A percentile compares a stretch with the other conserved stretches of the same genome.
phyloP scores from a whole-genome alignment of 1,140 invertebrate species.

The Littorina saxatilis region DNA sequence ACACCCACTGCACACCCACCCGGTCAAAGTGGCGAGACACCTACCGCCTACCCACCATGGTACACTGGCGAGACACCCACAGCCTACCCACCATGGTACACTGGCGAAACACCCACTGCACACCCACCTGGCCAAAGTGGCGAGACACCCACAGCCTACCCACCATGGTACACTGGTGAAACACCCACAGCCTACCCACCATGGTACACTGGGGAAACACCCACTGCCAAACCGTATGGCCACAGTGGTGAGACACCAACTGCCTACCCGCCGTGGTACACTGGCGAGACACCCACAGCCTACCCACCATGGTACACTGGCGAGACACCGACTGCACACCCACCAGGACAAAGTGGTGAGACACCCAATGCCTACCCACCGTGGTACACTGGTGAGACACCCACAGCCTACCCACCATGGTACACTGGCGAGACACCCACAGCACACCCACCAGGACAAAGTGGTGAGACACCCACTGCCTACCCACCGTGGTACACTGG shows the following conservation, averaged over 20 bases:
- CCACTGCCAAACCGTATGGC: neutral
- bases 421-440: conserved; percentile 19
- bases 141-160: conserved; percentile 17
- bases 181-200: neutral
- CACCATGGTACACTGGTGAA: neutral
- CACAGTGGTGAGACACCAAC: conserved; percentile 19
- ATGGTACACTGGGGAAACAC: conserved; percentile 7
- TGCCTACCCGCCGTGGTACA: neutral
- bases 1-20: conserved; percentile 10
- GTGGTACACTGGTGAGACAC: neutral
- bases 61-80: neutral
- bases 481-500: conserved; percentile 27
- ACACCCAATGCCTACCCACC: conserved; percentile 17
- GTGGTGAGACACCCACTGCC: conserved; percentile 8
- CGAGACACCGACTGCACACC: conserved; percentile 5
- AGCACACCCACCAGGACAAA: neutral
- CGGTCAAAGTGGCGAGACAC: conserved; percentile 4
- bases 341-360: neutral
- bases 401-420: neutral
- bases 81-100: conserved; percentile 11
- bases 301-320: conserved; percentile 14
- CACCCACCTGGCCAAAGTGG: neutral
- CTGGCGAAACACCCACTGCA: conserved; percentile 34
- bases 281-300: conserved; percentile 16
- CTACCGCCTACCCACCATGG: neutral